These are phyloP conservation scores for Spodoptera litura DNA, from an alignment of 1,140 invertebrate genomes.

Conservation along the genomic window DNA sequence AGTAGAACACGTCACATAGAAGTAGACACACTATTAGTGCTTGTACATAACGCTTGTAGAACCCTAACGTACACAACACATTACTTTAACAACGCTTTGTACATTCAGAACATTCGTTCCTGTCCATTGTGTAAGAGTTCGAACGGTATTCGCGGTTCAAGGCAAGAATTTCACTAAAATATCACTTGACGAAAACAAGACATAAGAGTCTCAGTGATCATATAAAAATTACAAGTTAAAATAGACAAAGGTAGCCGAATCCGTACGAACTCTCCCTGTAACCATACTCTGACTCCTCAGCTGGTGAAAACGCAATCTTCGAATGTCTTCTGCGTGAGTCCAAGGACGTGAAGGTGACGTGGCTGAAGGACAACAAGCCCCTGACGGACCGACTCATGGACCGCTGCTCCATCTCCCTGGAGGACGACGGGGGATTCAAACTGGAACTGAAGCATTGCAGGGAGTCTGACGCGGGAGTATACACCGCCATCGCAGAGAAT, in stretches of 20 bases:
- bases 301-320: constrained; percentile 94
- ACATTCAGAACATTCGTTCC: constrained; percentile 53
- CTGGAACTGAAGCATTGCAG: constrained; percentile 93
- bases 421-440: constrained; percentile 87
- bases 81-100: constrained; percentile 74
- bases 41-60: constrained; percentile 83
- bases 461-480: constrained; percentile 95
- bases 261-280: constrained; percentile 71
- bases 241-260: constrained; percentile 4
- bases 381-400: constrained; percentile 92
- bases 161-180: neutral
- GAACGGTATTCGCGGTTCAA: constrained; percentile 56
- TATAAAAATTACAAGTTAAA: neutral
- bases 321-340: constrained; percentile 90
- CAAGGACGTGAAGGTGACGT: constrained; percentile 89
- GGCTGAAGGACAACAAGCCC: constrained; percentile 96
- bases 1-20: constrained; percentile 62
- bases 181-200: neutral
- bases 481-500: constrained; percentile 96
- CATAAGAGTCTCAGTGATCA: neutral
- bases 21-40: constrained; percentile 75
- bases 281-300: constrained; percentile 86
- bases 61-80: constrained; percentile 79
- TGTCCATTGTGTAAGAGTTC: constrained; percentile 56
- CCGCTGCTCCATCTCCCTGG: constrained; percentile 88